Percentiles rank a stretch among this genome's conserved stretches.
Conservation (phyloP, 2,888 invertebrate genomes). For the Sinopyrophorus schimmeli region DNA sequence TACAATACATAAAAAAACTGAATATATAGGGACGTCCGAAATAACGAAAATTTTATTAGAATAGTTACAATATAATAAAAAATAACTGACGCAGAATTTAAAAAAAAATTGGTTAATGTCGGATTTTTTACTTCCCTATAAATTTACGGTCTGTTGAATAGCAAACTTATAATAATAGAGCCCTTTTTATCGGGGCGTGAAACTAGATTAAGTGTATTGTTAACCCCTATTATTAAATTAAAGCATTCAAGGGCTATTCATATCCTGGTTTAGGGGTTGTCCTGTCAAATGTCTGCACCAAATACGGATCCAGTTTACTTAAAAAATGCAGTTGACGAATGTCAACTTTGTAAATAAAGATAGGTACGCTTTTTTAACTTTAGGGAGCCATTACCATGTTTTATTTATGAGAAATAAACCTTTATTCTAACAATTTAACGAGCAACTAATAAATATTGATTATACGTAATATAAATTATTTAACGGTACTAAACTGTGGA, state of each 20-base stretch:
- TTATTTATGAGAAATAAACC: constrained; percentile 8
- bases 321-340: constrained; percentile 26
- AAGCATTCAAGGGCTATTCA: constrained; percentile 46
- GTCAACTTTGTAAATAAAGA: constrained; percentile 21
- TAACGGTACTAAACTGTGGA: constrained; percentile 13
- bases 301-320: constrained; percentile 30
- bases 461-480: constrained; percentile 6
- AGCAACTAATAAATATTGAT: constrained; percentile 6
- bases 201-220: constrained; percentile 45
- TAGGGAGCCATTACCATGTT: constrained; percentile 18
- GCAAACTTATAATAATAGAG: constrained; percentile 30
- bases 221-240: constrained; percentile 44
- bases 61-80: constrained; percentile 6
- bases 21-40: too few species aligned
- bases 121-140: constrained; percentile 24
- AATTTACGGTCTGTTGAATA: constrained; percentile 37
- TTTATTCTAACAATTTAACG: constrained; percentile 1
- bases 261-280: constrained; percentile 35
- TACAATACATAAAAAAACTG: constrained; percentile 2
- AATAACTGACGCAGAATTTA: constrained; percentile 2
- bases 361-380: constrained; percentile 17
- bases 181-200: constrained; percentile 43
- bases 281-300: constrained; percentile 32
- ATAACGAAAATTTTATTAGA: too few species aligned
- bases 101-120: too few species aligned